Evolutionary conservation across 2,797 vertebrate species (phyloP).

Genomic region (Odontamblyopus lacepedii): DNA sequence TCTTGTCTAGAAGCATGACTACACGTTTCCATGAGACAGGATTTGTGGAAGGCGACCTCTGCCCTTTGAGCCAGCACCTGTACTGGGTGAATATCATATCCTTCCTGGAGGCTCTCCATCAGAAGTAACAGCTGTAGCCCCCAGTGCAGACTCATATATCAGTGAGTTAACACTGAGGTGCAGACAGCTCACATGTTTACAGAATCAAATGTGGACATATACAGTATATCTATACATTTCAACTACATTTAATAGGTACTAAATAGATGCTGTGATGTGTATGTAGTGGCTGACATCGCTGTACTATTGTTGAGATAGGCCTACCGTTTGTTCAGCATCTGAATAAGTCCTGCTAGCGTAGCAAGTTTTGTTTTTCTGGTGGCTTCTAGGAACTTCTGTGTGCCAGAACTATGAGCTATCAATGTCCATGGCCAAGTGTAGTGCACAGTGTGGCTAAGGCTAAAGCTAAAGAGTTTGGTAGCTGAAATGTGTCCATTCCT

Average conservation of each 20-base stretch:
- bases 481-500: conserved; percentile 79
- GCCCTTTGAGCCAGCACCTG: conserved; percentile 43
- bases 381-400: conserved; percentile 66
- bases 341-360: conserved; percentile 68
- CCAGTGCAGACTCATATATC: conserved; percentile 17
- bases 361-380: conserved; percentile 62
- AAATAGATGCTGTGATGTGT: conserved; percentile 24
- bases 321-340: conserved; percentile 63
- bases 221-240: conserved; percentile 4
- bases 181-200: conserved; percentile 21
- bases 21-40: conserved; percentile 34
- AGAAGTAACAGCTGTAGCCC: conserved; percentile 23
- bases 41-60: conserved; percentile 43
- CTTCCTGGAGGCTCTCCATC: conserved; percentile 26
- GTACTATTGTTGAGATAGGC: conserved; percentile 49
- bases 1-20: conserved; percentile 15
- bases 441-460: conserved; percentile 54
- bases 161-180: conserved; percentile 21
- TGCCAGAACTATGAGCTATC: conserved; percentile 50
- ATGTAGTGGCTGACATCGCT: conserved; percentile 50
- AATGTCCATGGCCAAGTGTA: conserved; percentile 31
- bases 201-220: neutral
- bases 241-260: conserved; percentile 22
- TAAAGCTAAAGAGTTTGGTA: conserved; percentile 58
- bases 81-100: conserved; percentile 33